Conservation (phyloP, 2,113 vertebrate genomes). For the Odontesthes bonariensis region DNA sequence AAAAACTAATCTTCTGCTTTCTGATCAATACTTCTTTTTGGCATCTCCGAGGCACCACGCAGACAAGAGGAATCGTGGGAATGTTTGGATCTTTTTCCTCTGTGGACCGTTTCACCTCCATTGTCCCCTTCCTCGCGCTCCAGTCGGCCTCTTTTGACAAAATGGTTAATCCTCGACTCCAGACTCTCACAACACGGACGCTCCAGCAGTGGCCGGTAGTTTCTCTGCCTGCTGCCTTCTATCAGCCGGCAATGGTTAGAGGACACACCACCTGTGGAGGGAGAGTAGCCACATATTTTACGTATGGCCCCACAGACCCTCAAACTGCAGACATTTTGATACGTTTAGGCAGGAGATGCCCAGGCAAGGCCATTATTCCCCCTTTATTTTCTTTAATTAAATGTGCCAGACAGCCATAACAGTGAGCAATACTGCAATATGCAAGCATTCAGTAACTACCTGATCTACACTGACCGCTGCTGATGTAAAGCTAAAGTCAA, state of each 20-base stretch:
- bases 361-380: too few species aligned
- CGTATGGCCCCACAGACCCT: background rate
- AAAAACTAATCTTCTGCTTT: conserved; percentile 20
- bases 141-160: conserved; percentile 89
- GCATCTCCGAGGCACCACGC: background rate
- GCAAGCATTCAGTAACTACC: too few species aligned
- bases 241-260: conserved; percentile 81
- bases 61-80: conserved; percentile 45
- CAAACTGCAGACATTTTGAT: background rate
- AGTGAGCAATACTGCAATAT: too few species aligned
- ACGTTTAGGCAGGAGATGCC: too few species aligned
- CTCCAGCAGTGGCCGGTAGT: conserved; percentile 89
- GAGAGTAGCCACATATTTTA: background rate
- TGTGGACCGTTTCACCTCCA: conserved; percentile 64
- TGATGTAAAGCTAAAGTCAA: too few species aligned
- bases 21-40: conserved; percentile 20
- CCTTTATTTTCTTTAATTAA: too few species aligned
- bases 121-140: conserved; percentile 79
- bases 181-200: conserved; percentile 91
- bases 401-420: too few species aligned
- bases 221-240: conserved; percentile 88
- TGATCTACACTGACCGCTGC: too few species aligned
- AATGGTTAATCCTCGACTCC: conserved; percentile 91
- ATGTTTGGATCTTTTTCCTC: conserved; percentile 68
- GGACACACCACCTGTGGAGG: conserved; percentile 56